Conservation (phyloP, 2,888 invertebrate genomes). For the Melieria crassipennis region DNA sequence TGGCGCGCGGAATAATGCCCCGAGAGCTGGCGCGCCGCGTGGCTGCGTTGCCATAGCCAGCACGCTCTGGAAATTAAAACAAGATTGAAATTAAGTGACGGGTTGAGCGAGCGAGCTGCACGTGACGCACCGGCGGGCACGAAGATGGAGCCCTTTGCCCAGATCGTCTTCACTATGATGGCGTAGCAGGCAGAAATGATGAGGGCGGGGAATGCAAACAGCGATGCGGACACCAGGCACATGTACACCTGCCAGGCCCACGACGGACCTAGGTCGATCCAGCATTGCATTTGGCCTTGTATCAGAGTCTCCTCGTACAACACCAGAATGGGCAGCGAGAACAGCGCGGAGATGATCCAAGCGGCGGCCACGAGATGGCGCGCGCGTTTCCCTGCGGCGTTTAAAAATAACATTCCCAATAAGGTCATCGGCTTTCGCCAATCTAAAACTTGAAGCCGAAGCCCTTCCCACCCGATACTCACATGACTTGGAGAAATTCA, state of each 20-base stretch:
- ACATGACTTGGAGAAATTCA: conserved; percentile 96
- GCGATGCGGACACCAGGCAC: conserved; percentile 80
- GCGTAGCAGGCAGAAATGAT: conserved; percentile 91
- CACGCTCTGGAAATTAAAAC: conserved; percentile 47
- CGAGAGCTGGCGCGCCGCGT: conserved; percentile 86
- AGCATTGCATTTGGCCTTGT: conserved; percentile 84
- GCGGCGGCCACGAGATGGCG: conserved; percentile 80
- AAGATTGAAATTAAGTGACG: not conserved
- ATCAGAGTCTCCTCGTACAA: conserved; percentile 83
- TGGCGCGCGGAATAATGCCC: conserved; percentile 93
- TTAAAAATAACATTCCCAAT: too few species aligned
- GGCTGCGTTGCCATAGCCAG: conserved; percentile 66
- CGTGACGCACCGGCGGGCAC: conserved; percentile 57
- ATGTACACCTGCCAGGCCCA: conserved; percentile 90
- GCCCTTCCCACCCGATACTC: conserved; percentile 67
- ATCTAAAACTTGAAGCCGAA: too few species aligned
- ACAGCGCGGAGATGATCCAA: conserved; percentile 83
- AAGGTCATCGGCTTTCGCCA: too few species aligned
- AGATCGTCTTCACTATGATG: conserved; percentile 90
- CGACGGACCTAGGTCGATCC: conserved; percentile 83
- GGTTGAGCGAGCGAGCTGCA: too few species aligned
- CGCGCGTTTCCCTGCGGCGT: conserved; percentile 80
- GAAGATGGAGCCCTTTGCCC: conserved; percentile 75
- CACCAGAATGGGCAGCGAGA: conserved; percentile 83
- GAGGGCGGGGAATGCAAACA: conserved; percentile 87